Evolutionary conservation across 2,113 vertebrate genomes (phyloP).

Genomic region (Crotophaga sulcirostris): DNA sequence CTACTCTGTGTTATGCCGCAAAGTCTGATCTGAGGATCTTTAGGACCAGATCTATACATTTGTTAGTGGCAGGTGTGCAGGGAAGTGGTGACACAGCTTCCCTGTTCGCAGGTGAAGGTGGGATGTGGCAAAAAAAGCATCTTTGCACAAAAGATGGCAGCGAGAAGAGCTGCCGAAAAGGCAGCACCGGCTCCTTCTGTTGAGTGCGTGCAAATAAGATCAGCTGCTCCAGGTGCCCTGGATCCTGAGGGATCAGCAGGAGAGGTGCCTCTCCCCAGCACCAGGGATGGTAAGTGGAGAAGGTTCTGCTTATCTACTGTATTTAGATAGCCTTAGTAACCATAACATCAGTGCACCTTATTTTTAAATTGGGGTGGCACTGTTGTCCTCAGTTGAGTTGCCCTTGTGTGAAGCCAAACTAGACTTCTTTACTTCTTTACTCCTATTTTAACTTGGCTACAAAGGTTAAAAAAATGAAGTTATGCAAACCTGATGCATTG

Average conservation of each 20-base stretch:
- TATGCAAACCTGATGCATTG: neutral
- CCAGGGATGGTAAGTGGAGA: neutral
- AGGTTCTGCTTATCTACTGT: neutral
- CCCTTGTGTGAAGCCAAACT: neutral
- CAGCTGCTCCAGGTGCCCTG: neutral
- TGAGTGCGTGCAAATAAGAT: neutral
- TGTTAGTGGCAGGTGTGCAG: neutral
- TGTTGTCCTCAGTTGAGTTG: neutral
- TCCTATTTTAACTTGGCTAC: neutral
- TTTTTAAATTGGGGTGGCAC: neutral
- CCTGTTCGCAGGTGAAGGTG: slow-evolving; percentile 55
- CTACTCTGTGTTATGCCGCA: neutral
- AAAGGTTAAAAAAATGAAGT: neutral
- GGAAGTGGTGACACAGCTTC: neutral
- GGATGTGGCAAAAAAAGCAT: slow-evolving; percentile 85
- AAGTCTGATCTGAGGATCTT: neutral
- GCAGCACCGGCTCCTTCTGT: neutral
- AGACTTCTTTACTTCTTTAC: neutral
- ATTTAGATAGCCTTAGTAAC: neutral
- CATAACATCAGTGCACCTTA: neutral
- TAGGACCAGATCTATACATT: neutral
- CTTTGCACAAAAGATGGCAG: slow-evolving; percentile 92
- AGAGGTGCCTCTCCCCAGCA: neutral
- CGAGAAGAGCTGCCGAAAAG: slow-evolving; percentile 78
- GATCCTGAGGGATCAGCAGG: neutral